Evolutionary conservation across 30 jellyfish, hydroid and myxozoan species (phyloP), one percentile per base, ranked within the genome.

Genomic region (Nemopilema nomurai): DNA sequence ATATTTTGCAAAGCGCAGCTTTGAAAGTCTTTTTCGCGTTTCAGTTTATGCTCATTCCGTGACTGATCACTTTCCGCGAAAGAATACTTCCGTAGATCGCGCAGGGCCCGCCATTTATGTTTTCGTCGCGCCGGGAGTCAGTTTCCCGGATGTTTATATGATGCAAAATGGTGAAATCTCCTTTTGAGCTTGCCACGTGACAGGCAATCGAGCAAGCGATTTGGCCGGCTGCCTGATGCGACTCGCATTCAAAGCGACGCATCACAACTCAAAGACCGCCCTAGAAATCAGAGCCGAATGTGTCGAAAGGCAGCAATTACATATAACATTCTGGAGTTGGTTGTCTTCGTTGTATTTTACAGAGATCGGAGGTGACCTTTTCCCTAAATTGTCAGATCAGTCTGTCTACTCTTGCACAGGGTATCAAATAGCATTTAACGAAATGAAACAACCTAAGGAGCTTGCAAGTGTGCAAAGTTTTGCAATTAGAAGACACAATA

Each of bases 111-210:
- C 93, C 87, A 84, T 71, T 63, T 80, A 80, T 80, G 81, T 50
- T 62, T 80, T 57, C 81, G 52, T 74, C 62, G 62, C 52, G 28
- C 74, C 8, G 49, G 8, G 24, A 26, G 29, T 49, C 16, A 64
- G 28, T 50, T 49, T 84, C 93, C 93, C 93, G 93, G 87, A 84
- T 84, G 86, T 71, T 64, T 17, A 73, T 73, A 65, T 73, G 87
- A 84, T 84, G 93, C 82, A 73, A 74, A 51, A 84, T 83, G 52
- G 51, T 83, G 92, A 29, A 83, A 82, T 29, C 87, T 30, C 17
- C 24, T 8, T 32, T 41, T 41, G 57, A 41, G 57, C 21, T 19
- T 18, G 67, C 68, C 68, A 72, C 68, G 71, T 50, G 50, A 19
- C 73, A 64, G 30, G 18, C 18, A 64, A 20, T 3, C 4, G 16